These are phyloP conservation scores for Caenorhabditis uteleia DNA, from an alignment of 2,888 invertebrate species.

Conservation along the genomic window DNA sequence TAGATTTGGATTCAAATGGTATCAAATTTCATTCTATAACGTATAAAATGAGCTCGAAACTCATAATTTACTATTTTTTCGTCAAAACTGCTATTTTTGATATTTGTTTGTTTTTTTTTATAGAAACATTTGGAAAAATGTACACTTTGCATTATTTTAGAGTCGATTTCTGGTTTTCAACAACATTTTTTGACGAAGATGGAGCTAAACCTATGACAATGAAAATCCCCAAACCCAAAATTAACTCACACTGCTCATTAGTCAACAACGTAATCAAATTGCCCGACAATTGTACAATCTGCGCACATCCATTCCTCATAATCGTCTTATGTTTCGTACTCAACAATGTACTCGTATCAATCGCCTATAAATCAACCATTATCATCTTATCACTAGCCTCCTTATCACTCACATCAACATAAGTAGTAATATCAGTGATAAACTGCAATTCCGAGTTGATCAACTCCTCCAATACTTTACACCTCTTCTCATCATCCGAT, in stretches of 20 bases:
- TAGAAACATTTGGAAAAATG: neutral
- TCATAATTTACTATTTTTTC: no score
- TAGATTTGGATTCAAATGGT: no score
- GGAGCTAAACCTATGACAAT: neutral
- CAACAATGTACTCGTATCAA: slow-evolving; percentile 34
- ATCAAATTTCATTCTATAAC: no score
- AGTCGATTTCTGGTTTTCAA: no score
- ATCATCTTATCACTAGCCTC: neutral
- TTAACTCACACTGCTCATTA: slow-evolving; percentile 44
- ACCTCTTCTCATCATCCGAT: slow-evolving; percentile 26
- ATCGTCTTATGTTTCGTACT: slow-evolving; percentile 47
- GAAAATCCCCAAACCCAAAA: neutral
- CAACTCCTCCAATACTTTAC: slow-evolving; percentile 39
- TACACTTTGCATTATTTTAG: no score
- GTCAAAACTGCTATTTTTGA: no score
- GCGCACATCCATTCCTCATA: slow-evolving; percentile 52
- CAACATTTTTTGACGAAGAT: no score
- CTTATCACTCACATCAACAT: slow-evolving; percentile 29
- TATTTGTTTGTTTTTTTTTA: no score
- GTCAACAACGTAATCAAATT: slow-evolving; percentile 46
- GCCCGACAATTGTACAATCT: slow-evolving; percentile 52
- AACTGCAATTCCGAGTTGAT: slow-evolving; percentile 46
- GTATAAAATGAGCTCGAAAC: no score
- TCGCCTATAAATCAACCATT: slow-evolving; percentile 24
- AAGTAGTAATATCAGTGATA: slow-evolving; percentile 43